A percentile compares a stretch with the other conserved stretches of the same genome.
Evolutionary conservation across 2,113 vertebrate species (phyloP).

Genomic region (Thinocorus orbignyianus): DNA sequence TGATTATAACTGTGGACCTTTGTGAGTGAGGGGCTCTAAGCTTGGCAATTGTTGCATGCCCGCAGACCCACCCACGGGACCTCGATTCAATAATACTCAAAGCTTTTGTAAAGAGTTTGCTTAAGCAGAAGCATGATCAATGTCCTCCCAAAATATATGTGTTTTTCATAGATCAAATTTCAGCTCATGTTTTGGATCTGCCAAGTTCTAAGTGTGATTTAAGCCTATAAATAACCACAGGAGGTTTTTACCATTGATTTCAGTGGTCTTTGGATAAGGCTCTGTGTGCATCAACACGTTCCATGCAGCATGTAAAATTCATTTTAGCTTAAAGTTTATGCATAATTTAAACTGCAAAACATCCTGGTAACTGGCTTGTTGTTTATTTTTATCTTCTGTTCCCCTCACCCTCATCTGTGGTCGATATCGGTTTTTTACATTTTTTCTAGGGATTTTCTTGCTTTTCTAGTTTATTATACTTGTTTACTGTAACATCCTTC

Average conservation of each 20-base stretch:
- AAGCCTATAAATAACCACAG: slow-evolving; percentile 17
- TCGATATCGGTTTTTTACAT: not conserved
- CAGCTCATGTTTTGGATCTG: not conserved
- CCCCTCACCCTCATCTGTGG: not conserved
- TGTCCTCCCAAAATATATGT: not conserved
- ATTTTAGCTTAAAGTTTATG: slow-evolving; percentile 45
- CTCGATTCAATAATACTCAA: not conserved
- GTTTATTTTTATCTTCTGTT: slow-evolving; percentile 33
- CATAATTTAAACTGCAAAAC: slow-evolving; percentile 41
- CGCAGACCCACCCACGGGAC: accelerated
- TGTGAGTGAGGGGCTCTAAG: not conserved
- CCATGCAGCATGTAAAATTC: slow-evolving; percentile 41
- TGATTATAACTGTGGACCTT: not conserved
- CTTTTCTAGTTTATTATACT: not conserved
- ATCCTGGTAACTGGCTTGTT: not conserved
- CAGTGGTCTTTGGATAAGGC: slow-evolving; percentile 27
- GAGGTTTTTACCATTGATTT: slow-evolving; percentile 20
- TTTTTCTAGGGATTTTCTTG: not conserved
- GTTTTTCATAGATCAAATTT: not conserved
- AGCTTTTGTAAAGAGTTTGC: not conserved
- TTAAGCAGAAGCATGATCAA: not conserved
- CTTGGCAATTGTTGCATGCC: accelerated
- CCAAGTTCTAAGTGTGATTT: not conserved
- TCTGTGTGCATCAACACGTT: not conserved
- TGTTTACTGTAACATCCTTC: not conserved